Percentiles rank a stretch among this genome's conserved stretches.
Conservation (phyloP, 2,888 invertebrate genomes). For the Eupelmus urozonus region DNA sequence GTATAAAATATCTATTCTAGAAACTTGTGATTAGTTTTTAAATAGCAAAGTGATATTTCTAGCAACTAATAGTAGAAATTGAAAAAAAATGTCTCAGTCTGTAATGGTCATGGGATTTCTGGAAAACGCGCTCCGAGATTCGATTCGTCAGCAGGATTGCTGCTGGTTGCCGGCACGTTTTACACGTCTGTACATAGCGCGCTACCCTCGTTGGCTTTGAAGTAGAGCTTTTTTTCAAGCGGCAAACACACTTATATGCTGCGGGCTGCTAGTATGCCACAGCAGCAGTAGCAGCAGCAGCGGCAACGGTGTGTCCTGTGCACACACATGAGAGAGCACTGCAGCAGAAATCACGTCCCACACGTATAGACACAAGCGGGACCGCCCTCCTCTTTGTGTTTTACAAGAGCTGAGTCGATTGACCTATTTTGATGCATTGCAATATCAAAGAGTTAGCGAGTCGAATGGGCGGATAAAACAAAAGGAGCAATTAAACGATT, state of each 20-base stretch:
- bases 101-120: too few relatives aligned
- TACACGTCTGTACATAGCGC: too few relatives aligned
- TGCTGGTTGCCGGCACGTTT: too few relatives aligned
- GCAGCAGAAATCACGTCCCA: conserved; percentile 64
- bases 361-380: conserved; percentile 51
- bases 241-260: conserved; percentile 22
- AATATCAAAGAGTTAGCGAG: conserved; percentile 64
- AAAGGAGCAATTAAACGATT: conserved; percentile 54
- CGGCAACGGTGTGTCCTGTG: conserved; percentile 12
- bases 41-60: too few relatives aligned
- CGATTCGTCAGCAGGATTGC: too few relatives aligned
- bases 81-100: too few relatives aligned
- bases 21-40: too few relatives aligned
- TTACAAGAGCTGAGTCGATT: conserved; percentile 62
- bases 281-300: background rate
- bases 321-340: conserved; percentile 43
- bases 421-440: conserved; percentile 67
- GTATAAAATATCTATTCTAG: too few relatives aligned
- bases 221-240: conserved; percentile 7
- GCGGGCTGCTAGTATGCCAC: background rate
- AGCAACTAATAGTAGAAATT: too few relatives aligned
- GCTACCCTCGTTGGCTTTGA: too few relatives aligned
- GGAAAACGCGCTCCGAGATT: too few relatives aligned
- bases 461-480: conserved; percentile 61
- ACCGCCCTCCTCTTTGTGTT: conserved; percentile 62